Conservation (phyloP, 1,140 invertebrate genomes). For the Bombus huntii region DNA sequence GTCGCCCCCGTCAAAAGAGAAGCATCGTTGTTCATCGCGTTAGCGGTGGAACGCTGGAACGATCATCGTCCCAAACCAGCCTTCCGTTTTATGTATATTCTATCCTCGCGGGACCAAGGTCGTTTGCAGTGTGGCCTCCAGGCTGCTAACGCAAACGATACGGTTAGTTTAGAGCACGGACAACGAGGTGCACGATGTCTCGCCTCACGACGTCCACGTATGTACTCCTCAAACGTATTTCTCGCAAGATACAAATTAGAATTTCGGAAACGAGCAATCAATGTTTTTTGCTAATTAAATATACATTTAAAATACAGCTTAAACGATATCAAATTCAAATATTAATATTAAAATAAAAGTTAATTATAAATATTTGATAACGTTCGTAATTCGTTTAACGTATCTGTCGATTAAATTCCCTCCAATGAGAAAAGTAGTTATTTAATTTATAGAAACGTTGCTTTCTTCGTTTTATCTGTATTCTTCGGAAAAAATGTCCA, state of each 20-base stretch:
- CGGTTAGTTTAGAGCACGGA: not conserved
- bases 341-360: not conserved
- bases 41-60: not conserved
- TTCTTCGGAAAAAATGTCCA: too few species aligned
- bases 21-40: not conserved
- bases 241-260: not conserved
- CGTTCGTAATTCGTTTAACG: not conserved
- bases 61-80: not conserved
- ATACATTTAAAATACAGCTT: not conserved
- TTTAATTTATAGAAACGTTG: not conserved
- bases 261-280: not conserved
- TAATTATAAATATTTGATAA: not conserved
- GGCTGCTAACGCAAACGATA: slow-evolving; percentile 4
- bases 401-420: not conserved
- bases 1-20: slow-evolving; percentile 9
- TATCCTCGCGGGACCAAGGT: slow-evolving; percentile 16
- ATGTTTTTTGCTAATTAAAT: not conserved
- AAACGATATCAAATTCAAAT: not conserved
- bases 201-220: not conserved
- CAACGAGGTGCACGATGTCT: not conserved
- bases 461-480: too few species aligned
- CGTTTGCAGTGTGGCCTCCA: slow-evolving; percentile 7
- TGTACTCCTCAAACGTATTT: not conserved
- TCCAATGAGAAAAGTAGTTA: not conserved
- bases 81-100: slow-evolving; percentile 7